Evolutionary conservation across 2,113 vertebrate genomes (phyloP).

Genomic region (Ornithorhynchus anatinus): DNA sequence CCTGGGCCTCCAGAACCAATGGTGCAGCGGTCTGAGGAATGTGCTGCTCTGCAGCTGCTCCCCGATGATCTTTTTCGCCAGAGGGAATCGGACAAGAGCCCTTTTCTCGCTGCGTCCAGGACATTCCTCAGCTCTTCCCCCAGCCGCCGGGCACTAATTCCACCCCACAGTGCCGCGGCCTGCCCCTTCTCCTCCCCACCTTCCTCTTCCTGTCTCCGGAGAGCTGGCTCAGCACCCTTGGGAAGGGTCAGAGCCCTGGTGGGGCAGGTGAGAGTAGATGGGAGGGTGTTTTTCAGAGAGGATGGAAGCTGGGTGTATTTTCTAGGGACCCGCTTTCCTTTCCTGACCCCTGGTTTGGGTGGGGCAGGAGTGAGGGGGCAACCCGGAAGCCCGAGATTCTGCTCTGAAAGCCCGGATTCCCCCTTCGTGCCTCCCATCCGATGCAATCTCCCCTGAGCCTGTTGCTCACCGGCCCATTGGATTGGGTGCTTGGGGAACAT

Average conservation of each 20-base stretch:
- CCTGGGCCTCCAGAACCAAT: constrained; percentile 43
- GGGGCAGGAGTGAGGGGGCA: constrained; percentile 11
- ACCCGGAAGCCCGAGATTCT: neutral
- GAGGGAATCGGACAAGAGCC: constrained; percentile 53
- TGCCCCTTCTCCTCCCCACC: constrained; percentile 36
- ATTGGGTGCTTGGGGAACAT: too few relatives aligned
- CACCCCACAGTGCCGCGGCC: too few relatives aligned
- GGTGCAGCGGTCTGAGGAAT: constrained; percentile 40
- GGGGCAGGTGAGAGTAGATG: too few relatives aligned
- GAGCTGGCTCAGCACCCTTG: too few relatives aligned
- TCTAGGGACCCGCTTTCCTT: constrained; percentile 11
- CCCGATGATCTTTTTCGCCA: constrained; percentile 32
- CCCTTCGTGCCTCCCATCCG: too few relatives aligned
- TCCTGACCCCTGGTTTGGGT: neutral
- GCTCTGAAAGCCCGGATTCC: neutral
- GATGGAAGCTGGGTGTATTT: too few relatives aligned
- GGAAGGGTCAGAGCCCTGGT: too few relatives aligned
- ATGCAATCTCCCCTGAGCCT: too few relatives aligned
- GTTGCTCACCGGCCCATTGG: too few relatives aligned
- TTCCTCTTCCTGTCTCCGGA: too few relatives aligned
- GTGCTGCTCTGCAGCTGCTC: constrained; percentile 63
- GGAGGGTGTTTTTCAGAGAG: too few relatives aligned
- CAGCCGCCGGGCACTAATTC: neutral
- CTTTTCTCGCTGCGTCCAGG: constrained; percentile 28
- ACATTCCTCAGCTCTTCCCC: constrained; percentile 35